Percentiles rank a stretch among this genome's conserved stretches.
Evolutionary conservation across 2,797 vertebrate species (phyloP).

Genomic region (Helostoma temminkii): DNA sequence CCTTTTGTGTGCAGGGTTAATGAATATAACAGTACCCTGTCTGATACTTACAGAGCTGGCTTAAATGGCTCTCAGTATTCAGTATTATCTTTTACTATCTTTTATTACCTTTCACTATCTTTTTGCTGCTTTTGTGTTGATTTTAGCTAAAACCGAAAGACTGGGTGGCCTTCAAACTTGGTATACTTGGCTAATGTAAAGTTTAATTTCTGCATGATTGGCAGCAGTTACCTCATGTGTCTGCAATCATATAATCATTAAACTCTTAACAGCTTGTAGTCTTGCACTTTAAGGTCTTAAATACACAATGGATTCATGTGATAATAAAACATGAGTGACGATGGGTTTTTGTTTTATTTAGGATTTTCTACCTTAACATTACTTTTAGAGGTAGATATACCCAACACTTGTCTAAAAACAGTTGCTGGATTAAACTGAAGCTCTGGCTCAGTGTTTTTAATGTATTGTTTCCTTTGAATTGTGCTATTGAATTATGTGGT

Average conservation of each 20-base stretch:
- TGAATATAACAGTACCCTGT: slow-evolving; percentile 47
- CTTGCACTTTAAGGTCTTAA: background rate
- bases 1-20: slow-evolving; percentile 48
- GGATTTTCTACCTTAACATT: slow-evolving; percentile 26
- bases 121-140: slow-evolving; percentile 39
- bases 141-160: slow-evolving; percentile 18
- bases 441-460: slow-evolving; percentile 18
- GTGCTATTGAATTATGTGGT: slow-evolving; percentile 37
- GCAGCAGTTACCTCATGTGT: slow-evolving; percentile 5
- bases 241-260: too few relatives aligned
- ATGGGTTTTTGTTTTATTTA: slow-evolving; percentile 17
- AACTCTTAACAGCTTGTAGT: slow-evolving; percentile 6
- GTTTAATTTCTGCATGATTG: slow-evolving; percentile 9
- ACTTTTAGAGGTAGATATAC: slow-evolving; percentile 10
- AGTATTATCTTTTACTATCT: slow-evolving; percentile 29
- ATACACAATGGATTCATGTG: slow-evolving; percentile 3
- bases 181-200: slow-evolving; percentile 8
- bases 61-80: slow-evolving; percentile 49
- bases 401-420: too few relatives aligned
- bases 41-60: slow-evolving; percentile 59
- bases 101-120: slow-evolving; percentile 25
- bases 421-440: slow-evolving; percentile 31
- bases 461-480: background rate
- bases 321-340: slow-evolving; percentile 11
- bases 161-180: slow-evolving; percentile 26